Conservation (phyloP, 2,113 vertebrate genomes). For the Hucho hucho region DNA sequence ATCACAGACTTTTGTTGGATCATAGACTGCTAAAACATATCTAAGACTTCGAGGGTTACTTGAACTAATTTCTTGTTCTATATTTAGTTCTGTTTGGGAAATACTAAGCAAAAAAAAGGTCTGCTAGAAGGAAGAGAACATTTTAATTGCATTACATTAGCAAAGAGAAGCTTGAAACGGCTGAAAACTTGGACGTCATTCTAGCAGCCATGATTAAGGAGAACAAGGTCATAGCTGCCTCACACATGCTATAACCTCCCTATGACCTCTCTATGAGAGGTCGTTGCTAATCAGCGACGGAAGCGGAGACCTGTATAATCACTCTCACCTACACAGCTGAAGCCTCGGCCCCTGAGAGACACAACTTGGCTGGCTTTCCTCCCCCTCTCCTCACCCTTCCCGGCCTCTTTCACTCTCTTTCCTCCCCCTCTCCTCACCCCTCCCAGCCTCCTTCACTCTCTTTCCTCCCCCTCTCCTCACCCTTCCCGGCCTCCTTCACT, state of each 20-base stretch:
- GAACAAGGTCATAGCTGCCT: not conserved
- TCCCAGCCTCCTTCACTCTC: not conserved
- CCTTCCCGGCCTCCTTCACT: not conserved
- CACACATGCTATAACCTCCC: slow-evolving; percentile 14
- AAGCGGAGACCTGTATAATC: slow-evolving; percentile 45
- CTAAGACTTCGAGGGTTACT: too few species aligned
- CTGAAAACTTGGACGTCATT: too few species aligned
- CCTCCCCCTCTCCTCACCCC: not conserved
- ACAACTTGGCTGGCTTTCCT: slow-evolving; percentile 12
- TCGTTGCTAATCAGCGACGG: slow-evolving; percentile 50
- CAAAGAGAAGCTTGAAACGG: too few species aligned
- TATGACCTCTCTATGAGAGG: slow-evolving; percentile 29
- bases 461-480: slow-evolving; percentile 17
- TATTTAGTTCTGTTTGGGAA: too few species aligned
- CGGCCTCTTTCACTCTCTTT: not conserved
- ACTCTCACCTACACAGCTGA: slow-evolving; percentile 46
- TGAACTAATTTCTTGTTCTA: too few species aligned
- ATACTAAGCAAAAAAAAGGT: too few species aligned
- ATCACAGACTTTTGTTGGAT: too few species aligned
- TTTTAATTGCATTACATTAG: too few species aligned
- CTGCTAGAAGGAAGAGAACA: too few species aligned
- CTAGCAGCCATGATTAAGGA: not conserved
- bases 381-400: slow-evolving; percentile 18
- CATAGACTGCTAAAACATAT: too few species aligned
- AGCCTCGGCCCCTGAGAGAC: slow-evolving; percentile 16